A percentile compares a stretch with the other conserved stretches of the same genome.
These are phyloP conservation scores for Colistium nudipinnis DNA, from an alignment of 2,113 vertebrate genomes.

Conservation along the genomic window DNA sequence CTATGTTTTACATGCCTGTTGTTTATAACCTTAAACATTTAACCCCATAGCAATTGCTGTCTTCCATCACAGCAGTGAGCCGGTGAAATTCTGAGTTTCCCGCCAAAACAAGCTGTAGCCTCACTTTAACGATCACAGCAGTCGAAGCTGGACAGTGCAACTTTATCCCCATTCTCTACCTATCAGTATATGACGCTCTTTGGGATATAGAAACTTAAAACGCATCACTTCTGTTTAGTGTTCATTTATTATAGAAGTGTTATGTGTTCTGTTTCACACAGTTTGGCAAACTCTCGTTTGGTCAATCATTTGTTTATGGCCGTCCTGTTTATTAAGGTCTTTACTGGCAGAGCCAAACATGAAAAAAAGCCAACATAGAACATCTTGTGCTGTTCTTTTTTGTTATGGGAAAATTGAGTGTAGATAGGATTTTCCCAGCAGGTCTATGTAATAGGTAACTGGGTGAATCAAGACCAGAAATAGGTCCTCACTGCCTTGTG, in stretches of 20 bases:
- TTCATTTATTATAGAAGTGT: slow-evolving; percentile 50
- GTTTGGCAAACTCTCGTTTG: slow-evolving; percentile 47
- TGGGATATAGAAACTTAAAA: slow-evolving; percentile 7
- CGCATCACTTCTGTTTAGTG: slow-evolving; percentile 28
- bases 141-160: slow-evolving; percentile 11
- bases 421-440: slow-evolving; percentile 69
- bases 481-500: slow-evolving; percentile 42
- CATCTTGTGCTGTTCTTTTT: slow-evolving; percentile 62
- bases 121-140: slow-evolving; percentile 10
- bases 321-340: slow-evolving; percentile 59
- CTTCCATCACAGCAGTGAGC: slow-evolving; percentile 54
- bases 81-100: slow-evolving; percentile 36
- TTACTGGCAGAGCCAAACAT: slow-evolving; percentile 41
- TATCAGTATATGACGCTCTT: not conserved
- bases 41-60: slow-evolving; percentile 31
- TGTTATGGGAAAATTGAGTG: slow-evolving; percentile 68
- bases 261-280: slow-evolving; percentile 48
- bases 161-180: slow-evolving; percentile 15
- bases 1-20: slow-evolving; percentile 24
- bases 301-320: slow-evolving; percentile 57
- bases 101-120: slow-evolving; percentile 50
- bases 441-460: slow-evolving; percentile 72
- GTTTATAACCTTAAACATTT: slow-evolving; percentile 36
- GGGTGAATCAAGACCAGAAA: slow-evolving; percentile 37
- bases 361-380: slow-evolving; percentile 60